These are phyloP conservation scores for Vimba vimba DNA, from an alignment of 2,113 vertebrate species.

Conservation along the genomic window DNA sequence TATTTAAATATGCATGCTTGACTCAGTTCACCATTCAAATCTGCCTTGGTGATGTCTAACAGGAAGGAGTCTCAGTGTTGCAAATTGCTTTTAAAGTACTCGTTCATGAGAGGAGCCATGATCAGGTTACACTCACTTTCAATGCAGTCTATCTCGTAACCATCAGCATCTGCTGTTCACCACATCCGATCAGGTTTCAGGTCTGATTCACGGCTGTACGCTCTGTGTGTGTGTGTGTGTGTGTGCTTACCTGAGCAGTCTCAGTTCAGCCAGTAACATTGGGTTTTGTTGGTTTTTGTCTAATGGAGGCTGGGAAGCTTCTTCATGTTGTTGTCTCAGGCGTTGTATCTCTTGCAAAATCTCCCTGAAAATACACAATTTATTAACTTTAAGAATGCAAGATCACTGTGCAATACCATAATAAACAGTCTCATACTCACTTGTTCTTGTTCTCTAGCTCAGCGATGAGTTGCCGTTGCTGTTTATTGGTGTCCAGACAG, in stretches of 20 bases:
- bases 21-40: neutral
- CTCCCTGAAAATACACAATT: conserved; percentile 80
- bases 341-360: conserved; percentile 98
- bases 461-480: conserved; percentile 95
- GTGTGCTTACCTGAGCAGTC: conserved; percentile 87
- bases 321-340: conserved; percentile 92
- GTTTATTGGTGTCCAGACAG: conserved; percentile 95
- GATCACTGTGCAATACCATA: neutral
- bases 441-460: conserved; percentile 99
- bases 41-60: neutral
- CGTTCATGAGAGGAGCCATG: neutral
- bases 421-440: conserved; percentile 70
- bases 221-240: neutral
- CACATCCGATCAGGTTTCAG: neutral
- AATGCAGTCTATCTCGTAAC: neutral
- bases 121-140: conserved; percentile 36
- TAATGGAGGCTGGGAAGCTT: conserved; percentile 90
- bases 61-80: conserved; percentile 28
- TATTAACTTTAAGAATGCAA: neutral
- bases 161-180: conserved; percentile 22
- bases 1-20: neutral
- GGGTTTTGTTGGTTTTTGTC: conserved; percentile 96
- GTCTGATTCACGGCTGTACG: neutral
- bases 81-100: neutral
- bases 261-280: conserved; percentile 92